Base-by-base conservation (phyloP, 2,888 invertebrate species). In the Leptinotarsa haldemani region DNA sequence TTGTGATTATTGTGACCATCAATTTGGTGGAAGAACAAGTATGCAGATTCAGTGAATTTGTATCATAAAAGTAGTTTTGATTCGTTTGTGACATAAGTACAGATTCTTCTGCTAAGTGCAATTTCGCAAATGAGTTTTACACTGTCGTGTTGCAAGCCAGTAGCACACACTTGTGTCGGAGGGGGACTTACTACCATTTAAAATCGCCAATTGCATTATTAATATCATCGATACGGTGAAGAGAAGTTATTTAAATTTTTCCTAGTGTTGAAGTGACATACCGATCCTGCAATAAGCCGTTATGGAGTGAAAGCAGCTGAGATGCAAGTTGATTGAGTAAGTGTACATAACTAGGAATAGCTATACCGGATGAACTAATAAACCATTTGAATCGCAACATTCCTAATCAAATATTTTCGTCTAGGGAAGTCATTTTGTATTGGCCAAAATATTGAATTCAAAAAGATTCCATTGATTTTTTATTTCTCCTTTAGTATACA, bases 161-260 rank as follows among this genome's bases (percentile, higher is more conserved):
- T 56, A 56, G 22, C 56, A 22, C 56, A 56, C 22, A 22, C 20
- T 20, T 15, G 22, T 22, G 56, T 25, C 22, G 22, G 56, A 22
- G 56, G 56, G 56, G 56, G 56, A 22, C 12, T 56, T 56, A 56
- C 56, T 13, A 20, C 56, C 56, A 15, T 56, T 56, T 56, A 22
- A 56, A 56, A 56, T 56, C 56, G 22, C 22, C 56, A 56, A 56
- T 56, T 20, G 22, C 56, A 22, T 56, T 56, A 56, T 56, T 56
- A 56, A 56, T 22, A 56, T 22, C 56, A 56, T 56, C 56, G 56
- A 56, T 56, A 56, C 56, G 56, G 56, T 22, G 56, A 56, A 56
- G 56, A 56, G 56, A 56, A 22, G 56, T 56, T 56, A 56, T 56
- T 56, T 56, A 22, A 56, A 22, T 56, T 56, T 56, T 56, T 56